Evolutionary conservation across 1,140 invertebrate species (phyloP).

Genomic region (Oreohelix idahoensis): DNA sequence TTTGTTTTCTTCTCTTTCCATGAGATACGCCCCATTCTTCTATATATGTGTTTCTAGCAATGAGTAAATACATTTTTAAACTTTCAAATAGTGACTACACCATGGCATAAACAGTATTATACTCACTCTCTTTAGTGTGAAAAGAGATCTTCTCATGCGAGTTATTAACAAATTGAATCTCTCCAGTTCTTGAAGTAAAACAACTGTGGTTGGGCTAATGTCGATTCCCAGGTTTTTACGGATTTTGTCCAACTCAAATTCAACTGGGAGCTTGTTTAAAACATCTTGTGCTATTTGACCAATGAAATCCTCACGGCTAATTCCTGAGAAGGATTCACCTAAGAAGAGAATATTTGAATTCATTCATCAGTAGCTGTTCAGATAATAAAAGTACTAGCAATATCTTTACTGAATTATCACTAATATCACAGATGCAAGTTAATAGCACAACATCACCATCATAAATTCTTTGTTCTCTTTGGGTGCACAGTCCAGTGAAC

Average conservation of each 20-base stretch:
- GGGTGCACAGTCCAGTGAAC: too few species aligned
- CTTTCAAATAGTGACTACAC: too few species aligned
- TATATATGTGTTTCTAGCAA: too few species aligned
- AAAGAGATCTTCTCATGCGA: slow-evolving; percentile 82
- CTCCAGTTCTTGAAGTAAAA: slow-evolving; percentile 90
- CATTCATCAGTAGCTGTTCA: too few species aligned
- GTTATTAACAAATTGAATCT: slow-evolving; percentile 86
- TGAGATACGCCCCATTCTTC: too few species aligned
- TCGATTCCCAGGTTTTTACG: slow-evolving; percentile 83
- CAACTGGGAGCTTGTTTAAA: slow-evolving; percentile 80
- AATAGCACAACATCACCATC: too few species aligned
- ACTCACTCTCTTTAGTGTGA: slow-evolving; percentile 81
- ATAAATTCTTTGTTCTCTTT: too few species aligned
- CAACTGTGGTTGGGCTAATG: slow-evolving; percentile 86
- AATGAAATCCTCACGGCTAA: slow-evolving; percentile 80
- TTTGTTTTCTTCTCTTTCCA: too few species aligned
- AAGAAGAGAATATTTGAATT: background rate
- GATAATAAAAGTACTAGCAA: too few species aligned
- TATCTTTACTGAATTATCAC: too few species aligned
- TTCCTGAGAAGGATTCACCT: slow-evolving; percentile 67
- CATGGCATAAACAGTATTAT: background rate
- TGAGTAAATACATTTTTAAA: too few species aligned
- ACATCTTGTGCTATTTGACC: slow-evolving; percentile 82
- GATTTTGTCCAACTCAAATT: slow-evolving; percentile 85
- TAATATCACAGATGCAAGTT: too few species aligned